These are phyloP conservation scores for Clupea harengus DNA, from an alignment of 2,113 vertebrate species.

Conservation along the genomic window DNA sequence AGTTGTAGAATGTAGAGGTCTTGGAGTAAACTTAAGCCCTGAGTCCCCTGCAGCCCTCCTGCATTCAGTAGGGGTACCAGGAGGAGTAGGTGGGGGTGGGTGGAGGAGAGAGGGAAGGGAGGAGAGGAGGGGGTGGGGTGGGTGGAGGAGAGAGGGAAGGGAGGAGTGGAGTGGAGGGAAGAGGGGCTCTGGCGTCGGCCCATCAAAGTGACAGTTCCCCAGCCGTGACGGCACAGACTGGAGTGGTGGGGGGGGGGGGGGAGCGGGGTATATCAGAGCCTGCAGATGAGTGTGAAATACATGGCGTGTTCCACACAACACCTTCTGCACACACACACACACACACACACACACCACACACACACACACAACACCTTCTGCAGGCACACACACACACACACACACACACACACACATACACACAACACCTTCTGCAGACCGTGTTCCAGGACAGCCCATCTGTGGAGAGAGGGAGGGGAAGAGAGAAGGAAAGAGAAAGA, in stretches of 20 bases:
- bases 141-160: neutral
- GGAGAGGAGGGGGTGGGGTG: neutral
- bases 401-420: too few species aligned
- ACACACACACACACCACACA: too few species aligned
- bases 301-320: constrained; percentile 10
- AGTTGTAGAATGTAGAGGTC: too few species aligned
- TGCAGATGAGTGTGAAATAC: constrained; percentile 34
- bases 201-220: constrained; percentile 26
- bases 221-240: constrained; percentile 21
- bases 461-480: neutral
- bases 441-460: constrained; percentile 2
- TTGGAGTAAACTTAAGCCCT: too few species aligned
- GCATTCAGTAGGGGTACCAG: neutral
- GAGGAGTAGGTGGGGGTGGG: neutral
- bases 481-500: neutral
- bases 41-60: neutral
- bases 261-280: constrained; percentile 13
- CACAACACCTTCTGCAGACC: neutral
- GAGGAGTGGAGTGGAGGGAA: neutral
- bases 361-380: too few species aligned
- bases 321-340: too few species aligned
- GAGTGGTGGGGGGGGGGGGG: neutral
- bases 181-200: neutral
- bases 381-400: too few species aligned
- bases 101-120: neutral